Percentiles rank a stretch among this genome's conserved stretches.
Evolutionary conservation across 2,797 vertebrate species (phyloP).

Genomic region (Ibycter americanus): DNA sequence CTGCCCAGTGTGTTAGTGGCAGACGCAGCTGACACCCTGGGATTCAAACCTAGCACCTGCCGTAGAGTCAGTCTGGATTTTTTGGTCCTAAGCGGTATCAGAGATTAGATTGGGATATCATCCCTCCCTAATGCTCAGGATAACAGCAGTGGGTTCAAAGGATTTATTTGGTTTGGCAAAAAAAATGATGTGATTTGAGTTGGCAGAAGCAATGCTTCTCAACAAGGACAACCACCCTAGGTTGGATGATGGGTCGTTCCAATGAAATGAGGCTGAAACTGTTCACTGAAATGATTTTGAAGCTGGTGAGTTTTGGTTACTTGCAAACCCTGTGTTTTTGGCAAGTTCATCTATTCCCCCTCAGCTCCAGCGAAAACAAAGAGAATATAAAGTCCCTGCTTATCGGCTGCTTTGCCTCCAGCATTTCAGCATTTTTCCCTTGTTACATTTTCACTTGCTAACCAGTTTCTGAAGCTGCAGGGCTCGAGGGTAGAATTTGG

Average conservation of each 20-base stretch:
- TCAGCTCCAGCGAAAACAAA: not conserved
- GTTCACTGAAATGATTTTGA: not conserved
- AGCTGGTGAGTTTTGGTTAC: conserved; percentile 4
- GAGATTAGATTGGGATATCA: not conserved
- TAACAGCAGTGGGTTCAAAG: not conserved
- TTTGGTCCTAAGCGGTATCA: not conserved
- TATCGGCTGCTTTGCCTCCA: conserved; percentile 7
- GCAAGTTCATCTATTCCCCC: not conserved
- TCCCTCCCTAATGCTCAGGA: not conserved
- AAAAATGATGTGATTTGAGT: not conserved
- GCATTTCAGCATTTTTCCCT: not conserved
- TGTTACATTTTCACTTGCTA: not conserved
- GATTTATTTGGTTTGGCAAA: not conserved
- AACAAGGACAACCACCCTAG: not conserved
- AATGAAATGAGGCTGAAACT: not conserved
- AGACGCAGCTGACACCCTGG: rapidly evolving
- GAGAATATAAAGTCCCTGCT: not conserved
- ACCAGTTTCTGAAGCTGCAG: not conserved
- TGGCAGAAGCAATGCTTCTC: not conserved
- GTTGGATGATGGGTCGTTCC: not conserved
- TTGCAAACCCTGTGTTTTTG: not conserved
- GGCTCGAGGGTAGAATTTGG: not conserved
- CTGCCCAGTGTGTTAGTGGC: not conserved
- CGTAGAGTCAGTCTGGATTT: not conserved
- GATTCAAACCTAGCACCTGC: not conserved